Conservation (phyloP, 2,797 vertebrate genomes). For the Limosa lapponica region DNA sequence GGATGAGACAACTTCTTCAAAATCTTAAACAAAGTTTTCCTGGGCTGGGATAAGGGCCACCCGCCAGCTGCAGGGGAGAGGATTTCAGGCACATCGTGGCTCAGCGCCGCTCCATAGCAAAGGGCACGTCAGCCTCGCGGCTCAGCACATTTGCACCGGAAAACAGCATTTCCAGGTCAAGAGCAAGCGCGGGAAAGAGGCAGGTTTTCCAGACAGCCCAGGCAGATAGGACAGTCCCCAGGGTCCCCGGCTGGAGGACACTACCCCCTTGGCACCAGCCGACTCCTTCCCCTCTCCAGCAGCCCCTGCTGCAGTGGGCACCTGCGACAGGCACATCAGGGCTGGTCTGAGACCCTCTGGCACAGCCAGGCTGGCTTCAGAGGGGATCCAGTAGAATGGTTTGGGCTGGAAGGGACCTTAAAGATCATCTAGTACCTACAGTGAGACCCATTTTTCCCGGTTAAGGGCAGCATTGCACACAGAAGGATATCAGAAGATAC, state of each 20-base stretch:
- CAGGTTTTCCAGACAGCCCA: background rate
- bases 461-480: rapidly evolving
- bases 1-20: background rate
- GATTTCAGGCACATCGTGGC: background rate
- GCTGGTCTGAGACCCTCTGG: background rate
- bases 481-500: rapidly evolving
- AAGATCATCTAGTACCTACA: background rate
- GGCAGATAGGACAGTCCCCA: background rate
- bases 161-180: slow-evolving; percentile 44
- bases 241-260: background rate
- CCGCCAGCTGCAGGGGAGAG: background rate
- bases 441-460: rapidly evolving
- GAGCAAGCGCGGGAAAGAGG: background rate
- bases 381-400: background rate
- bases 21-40: slow-evolving; percentile 10
- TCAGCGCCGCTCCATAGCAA: background rate
- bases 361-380: background rate
- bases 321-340: rapidly evolving
- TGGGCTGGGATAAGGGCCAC: background rate
- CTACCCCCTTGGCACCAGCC: background rate
- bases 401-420: too few species aligned
- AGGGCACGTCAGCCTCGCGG: background rate
- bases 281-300: background rate
- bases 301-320: background rate
- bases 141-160: slow-evolving; percentile 30